phyloP scores from a whole-genome alignment of 2,888 invertebrate genomes.

The Timema podura region DNA sequence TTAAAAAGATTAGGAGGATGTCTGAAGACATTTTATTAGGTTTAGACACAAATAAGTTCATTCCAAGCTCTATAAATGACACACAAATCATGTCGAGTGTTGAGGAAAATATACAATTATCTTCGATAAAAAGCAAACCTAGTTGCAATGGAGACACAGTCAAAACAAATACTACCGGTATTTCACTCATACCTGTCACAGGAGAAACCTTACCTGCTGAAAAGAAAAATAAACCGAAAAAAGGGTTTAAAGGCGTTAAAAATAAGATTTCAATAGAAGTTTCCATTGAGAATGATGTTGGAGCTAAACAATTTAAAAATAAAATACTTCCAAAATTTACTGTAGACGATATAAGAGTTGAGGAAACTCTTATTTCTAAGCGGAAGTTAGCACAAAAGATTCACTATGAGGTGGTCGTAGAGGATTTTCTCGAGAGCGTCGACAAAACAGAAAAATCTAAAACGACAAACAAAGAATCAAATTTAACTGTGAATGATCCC shows the following conservation, averaged over 20 bases:
- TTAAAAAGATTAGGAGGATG: conserved; percentile 22
- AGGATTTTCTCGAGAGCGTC: conserved; percentile 8
- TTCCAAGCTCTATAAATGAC: no score
- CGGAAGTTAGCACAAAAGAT: conserved; percentile 5
- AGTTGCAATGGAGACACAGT: no score
- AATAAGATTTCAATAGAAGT: conserved; percentile 22
- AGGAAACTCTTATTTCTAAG: conserved; percentile 13
- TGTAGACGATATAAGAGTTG: conserved; percentile 26
- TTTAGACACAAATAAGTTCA: no score
- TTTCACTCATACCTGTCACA: no score
- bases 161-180: no score
- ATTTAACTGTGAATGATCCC: no score
- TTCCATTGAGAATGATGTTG: conserved; percentile 24
- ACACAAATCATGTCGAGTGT: no score
- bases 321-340: conserved; percentile 21
- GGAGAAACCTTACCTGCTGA: neutral
- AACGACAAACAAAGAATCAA: no score
- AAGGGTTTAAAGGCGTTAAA: conserved; percentile 3
- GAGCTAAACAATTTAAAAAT: neutral
- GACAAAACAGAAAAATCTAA: no score
- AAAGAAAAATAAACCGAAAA: conserved; percentile 6
- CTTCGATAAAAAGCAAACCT: no score
- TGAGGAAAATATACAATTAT: no score
- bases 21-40: conserved; percentile 21
- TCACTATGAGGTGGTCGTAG: conserved; percentile 25